phyloP scores from a whole-genome alignment of 2,888 invertebrate genomes.

The Muschampia plurimacula region DNA sequence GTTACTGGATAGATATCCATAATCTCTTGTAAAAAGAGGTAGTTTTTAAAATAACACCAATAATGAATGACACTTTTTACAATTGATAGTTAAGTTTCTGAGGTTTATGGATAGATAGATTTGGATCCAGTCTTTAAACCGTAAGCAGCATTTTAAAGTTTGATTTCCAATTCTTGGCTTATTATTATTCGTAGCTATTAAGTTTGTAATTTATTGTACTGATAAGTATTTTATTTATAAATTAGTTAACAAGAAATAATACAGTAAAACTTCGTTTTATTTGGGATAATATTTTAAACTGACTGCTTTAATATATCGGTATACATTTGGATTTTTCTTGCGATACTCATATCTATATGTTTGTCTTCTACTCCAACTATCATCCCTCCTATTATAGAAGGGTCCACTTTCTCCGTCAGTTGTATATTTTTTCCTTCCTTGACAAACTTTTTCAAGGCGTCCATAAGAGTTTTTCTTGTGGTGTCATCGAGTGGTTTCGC shows the following conservation, averaged over 20 bases:
- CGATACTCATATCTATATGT: slow-evolving; percentile 73
- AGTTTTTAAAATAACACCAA: too few species aligned
- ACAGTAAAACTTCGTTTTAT: slow-evolving; percentile 21
- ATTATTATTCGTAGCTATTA: slow-evolving; percentile 13
- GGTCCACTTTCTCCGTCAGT: slow-evolving; percentile 68
- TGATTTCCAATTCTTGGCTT: not conserved
- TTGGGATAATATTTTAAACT: slow-evolving; percentile 47
- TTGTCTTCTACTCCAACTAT: slow-evolving; percentile 74
- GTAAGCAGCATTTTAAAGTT: too few species aligned
- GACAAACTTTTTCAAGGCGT: slow-evolving; percentile 63
- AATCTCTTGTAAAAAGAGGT: too few species aligned
- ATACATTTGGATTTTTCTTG: slow-evolving; percentile 67
- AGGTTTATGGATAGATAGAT: too few species aligned
- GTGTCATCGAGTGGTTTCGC: slow-evolving; percentile 64
- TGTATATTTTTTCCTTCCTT: slow-evolving; percentile 65
- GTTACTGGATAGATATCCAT: too few species aligned
- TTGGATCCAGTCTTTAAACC: too few species aligned
- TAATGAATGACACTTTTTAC: too few species aligned
- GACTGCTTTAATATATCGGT: slow-evolving; percentile 65
- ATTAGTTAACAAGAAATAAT: not conserved
- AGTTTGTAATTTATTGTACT: slow-evolving; percentile 41
- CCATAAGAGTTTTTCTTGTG: slow-evolving; percentile 56
- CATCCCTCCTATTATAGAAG: slow-evolving; percentile 70
- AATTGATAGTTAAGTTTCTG: too few species aligned
- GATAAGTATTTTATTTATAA: slow-evolving; percentile 26